phyloP scores from a whole-genome alignment of 2,113 vertebrate species.

The Petrocephalus zakoni region DNA sequence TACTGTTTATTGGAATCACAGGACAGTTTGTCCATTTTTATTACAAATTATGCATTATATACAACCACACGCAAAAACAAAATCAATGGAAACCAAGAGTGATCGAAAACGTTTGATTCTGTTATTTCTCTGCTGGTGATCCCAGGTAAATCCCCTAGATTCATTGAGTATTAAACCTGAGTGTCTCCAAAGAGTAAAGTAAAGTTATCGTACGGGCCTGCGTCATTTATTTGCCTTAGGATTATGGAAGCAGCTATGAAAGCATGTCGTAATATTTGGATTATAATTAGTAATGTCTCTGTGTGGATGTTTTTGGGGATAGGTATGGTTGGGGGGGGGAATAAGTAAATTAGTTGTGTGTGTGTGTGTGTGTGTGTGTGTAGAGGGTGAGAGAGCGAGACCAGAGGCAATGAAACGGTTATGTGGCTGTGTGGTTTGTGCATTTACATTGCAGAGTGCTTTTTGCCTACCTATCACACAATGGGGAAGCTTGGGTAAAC shows the following conservation, averaged over 20 bases:
- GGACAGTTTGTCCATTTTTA: not conserved
- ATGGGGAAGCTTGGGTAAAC: not conserved
- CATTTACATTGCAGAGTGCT: not conserved
- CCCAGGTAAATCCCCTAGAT: not conserved
- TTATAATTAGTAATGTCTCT: not conserved
- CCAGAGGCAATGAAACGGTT: not conserved
- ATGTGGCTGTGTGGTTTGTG: not conserved
- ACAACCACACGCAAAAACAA: not conserved
- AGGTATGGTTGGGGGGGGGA: not conserved
- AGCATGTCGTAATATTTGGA: not conserved
- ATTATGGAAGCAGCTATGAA: not conserved
- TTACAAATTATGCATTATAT: not conserved
- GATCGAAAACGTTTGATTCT: not conserved
- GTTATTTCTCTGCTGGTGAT: not conserved
- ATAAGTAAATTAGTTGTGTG: not conserved
- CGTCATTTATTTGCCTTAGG: not conserved
- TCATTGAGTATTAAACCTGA: not conserved
- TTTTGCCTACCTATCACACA: not conserved
- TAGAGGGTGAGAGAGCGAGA: not conserved
- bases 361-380: not conserved
- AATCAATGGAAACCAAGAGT: not conserved
- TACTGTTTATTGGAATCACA: not conserved
- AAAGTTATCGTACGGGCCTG: not conserved
- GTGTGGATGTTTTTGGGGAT: not conserved
- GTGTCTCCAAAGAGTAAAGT: not conserved